phyloP scores from a whole-genome alignment of 2,113 vertebrate species.

The Caracal caracal region DNA sequence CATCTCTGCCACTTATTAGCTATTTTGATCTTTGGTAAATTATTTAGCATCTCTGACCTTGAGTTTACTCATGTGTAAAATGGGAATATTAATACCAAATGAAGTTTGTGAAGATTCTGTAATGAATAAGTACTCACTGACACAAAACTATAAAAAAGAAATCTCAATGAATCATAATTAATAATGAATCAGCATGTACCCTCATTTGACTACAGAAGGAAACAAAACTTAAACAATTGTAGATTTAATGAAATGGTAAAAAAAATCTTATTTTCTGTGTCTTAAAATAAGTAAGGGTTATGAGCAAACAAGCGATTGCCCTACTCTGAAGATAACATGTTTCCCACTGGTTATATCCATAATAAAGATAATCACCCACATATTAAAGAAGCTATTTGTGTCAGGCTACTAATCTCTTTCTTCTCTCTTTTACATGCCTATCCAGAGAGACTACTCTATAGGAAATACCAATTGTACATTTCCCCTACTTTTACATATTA shows the following conservation, averaged over 20 bases:
- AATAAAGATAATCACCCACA: conserved; percentile 52
- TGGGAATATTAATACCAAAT: conserved; percentile 60
- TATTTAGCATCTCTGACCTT: conserved; percentile 58
- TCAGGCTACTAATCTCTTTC: conserved; percentile 51
- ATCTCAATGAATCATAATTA: conserved; percentile 1
- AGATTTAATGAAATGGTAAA: conserved; percentile 38
- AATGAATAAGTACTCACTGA: not conserved
- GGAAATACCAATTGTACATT: conserved; percentile 81
- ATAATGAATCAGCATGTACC: not conserved
- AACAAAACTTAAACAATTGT: not conserved
- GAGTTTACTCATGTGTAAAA: conserved; percentile 59
- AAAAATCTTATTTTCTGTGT: not conserved
- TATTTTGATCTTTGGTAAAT: conserved; percentile 66
- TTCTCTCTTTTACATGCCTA: conserved; percentile 27
- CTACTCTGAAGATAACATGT: not conserved
- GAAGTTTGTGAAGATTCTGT: conserved; percentile 13
- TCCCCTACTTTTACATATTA: conserved; percentile 29
- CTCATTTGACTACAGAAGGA: not conserved
- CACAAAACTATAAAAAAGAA: not conserved
- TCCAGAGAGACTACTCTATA: conserved; percentile 59
- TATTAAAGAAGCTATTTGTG: conserved; percentile 15
- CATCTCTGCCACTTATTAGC: conserved; percentile 30
- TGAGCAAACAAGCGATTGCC: not conserved
- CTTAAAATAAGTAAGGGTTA: not conserved
- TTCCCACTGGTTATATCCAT: not conserved